Evolutionary conservation across 2,113 vertebrate species (phyloP), one percentile per base, ranked within the genome.

Genomic region (Craseonycteris thonglongyai): DNA sequence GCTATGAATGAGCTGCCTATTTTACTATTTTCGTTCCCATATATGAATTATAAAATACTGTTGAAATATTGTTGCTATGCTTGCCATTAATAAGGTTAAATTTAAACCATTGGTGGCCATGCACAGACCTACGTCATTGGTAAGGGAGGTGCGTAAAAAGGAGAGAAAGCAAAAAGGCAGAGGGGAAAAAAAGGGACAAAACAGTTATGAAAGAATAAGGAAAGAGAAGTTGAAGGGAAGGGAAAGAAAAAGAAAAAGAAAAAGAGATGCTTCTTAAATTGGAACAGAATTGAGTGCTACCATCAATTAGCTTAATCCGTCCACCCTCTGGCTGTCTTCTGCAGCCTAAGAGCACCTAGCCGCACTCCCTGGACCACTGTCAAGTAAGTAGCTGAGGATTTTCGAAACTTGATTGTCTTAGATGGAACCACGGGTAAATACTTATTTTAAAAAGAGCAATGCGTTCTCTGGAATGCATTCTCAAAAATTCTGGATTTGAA

Each of bases 401-500:
- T 90, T 56, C 30, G 75, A 94, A 69, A 84, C 6, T 3, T 74
- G 51, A n/a, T n/a, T n/a, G 21, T 61, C 26, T 85, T 90, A 49
- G 81, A 22, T 51, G 33, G 59, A 30, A 35, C 33, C 56, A 9
- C 13, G 51, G 33, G 45, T 18, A 66, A 92, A 82, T 42, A 4
- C 19, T 80, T 93, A 65, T 78, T 85, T 88, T 81, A 66, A 82
- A 93, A 89, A 88, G 49, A 78, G 56, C 19, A 40, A 66, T 69
- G 59, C 14, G n/a, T n/a, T n/a, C n/a, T n/a, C n/a, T n/a, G n/a
- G n/a, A n/a, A n/a, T n/a, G n/a, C n/a, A n/a, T n/a, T n/a, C n/a
- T n/a, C n/a, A n/a, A n/a, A 56, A 79, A 83, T 66, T 93, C 61
- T 87, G 56, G 15, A 85, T 69, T 81, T 81, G 66, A 76, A 93